Percentiles rank a stretch among this genome's conserved stretches.
Conservation (phyloP, 2,113 vertebrate species). For the Bathybates hornii region DNA sequence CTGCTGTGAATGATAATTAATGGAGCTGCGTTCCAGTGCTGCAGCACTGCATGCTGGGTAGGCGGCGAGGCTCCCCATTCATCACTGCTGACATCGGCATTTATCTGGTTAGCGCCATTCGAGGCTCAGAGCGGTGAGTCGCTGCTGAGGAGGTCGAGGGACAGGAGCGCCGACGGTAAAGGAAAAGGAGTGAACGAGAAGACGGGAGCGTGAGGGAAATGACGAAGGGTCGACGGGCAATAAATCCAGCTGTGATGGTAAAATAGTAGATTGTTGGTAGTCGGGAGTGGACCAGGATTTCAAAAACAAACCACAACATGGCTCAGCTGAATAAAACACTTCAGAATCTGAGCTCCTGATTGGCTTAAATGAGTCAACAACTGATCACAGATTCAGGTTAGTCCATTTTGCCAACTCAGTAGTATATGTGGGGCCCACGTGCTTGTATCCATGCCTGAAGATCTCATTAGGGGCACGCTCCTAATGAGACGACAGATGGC, state of each 20-base stretch:
- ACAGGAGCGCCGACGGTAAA: not conserved
- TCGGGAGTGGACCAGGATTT: accelerated
- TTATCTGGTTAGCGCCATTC: constrained; percentile 21
- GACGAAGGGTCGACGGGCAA: not conserved
- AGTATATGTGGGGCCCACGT: not conserved
- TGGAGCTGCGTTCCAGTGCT: constrained; percentile 3
- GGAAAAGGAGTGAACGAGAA: not conserved
- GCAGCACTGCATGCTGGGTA: constrained; percentile 42
- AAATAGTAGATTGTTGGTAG: not conserved
- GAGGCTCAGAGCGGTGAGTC: not conserved
- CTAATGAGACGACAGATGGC: not conserved
- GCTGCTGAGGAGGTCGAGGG: constrained; percentile 1
- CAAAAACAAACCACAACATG: not conserved
- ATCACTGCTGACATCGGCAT: constrained; percentile 36
- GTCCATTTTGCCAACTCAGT: accelerated
- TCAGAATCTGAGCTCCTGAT: not conserved
- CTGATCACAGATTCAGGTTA: not conserved
- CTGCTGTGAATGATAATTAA: constrained; percentile 47
- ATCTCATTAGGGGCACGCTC: accelerated
- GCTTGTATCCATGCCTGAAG: not conserved
- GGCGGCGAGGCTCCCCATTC: constrained; percentile 13
- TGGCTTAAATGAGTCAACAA: not conserved
- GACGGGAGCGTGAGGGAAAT: not conserved
- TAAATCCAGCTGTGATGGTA: not conserved
- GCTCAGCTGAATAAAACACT: not conserved